Conservation (phyloP, 2,113 vertebrate genomes). For the Pogonocichla stellata region DNA sequence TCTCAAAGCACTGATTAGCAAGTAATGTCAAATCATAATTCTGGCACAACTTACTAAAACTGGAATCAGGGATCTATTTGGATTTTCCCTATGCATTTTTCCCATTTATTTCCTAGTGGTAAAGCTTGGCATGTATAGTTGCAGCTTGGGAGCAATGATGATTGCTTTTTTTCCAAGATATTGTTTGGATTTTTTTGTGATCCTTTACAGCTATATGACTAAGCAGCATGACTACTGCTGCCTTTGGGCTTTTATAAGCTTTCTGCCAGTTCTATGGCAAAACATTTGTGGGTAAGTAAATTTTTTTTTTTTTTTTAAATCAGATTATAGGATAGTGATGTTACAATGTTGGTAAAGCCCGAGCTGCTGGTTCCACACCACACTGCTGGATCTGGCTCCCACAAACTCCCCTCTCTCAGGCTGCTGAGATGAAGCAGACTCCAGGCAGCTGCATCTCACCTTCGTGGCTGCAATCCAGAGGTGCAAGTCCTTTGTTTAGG, state of each 20-base stretch:
- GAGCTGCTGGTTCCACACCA: not conserved
- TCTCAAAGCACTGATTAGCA: conserved; percentile 10
- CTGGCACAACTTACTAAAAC: not conserved
- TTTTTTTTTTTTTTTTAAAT: not conserved
- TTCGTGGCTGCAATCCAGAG: not conserved
- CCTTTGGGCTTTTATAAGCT: not conserved
- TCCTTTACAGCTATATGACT: not conserved
- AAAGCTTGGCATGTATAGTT: not conserved
- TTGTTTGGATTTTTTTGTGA: not conserved
- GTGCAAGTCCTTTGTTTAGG: not conserved
- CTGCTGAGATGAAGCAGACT: not conserved
- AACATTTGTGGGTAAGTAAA: not conserved
- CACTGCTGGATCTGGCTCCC: not conserved
- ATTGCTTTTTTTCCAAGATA: not conserved
- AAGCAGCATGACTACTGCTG: not conserved
- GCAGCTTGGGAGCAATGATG: conserved; percentile 8
- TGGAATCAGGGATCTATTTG: not conserved
- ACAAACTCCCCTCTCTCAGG: rapidly evolving
- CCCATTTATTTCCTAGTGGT: not conserved
- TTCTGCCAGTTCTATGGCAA: not conserved
- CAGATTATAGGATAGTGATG: not conserved
- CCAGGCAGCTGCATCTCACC: not conserved
- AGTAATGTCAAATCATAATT: not conserved
- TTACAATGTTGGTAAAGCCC: not conserved
- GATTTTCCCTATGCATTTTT: not conserved